Base-by-base conservation (phyloP, 2,113 vertebrate species). In the Clarias macrocephalus region DNA sequence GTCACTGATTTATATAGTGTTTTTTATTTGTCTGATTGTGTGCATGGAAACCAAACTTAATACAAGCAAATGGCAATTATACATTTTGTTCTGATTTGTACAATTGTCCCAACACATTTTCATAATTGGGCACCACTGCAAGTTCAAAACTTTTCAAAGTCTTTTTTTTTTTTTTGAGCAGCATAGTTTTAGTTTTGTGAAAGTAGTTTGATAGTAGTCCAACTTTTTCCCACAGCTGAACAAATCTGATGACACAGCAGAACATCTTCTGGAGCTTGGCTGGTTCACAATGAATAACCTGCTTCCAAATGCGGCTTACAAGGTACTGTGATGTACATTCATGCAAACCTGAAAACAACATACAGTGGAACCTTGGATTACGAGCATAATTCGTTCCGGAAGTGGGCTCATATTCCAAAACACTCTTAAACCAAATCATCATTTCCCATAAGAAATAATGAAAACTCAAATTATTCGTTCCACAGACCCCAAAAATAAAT, bases 211-310 rank as follows among this genome's bases (percentile, higher is more conserved):
- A 33, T 9, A 48, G 6, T 48, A 48, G 48, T 48, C 48, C 48
- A 48, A 48, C 48, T 75, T 92, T 33, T 91, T 66, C 84, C 86
- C 12, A 0, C 93, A 99, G 98, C 94, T 99, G 81, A 99, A 99
- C 93, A 99, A 99, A 87, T 99, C 98, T 33, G 98, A 99, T 28
- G 98, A 99, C 91, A 99, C 98, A 0, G 98, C 98, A 0, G 98
- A 99, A 91, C 98, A 99, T 93, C 96, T 99, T 83, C 90, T 99
- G 92, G 98, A 99, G 42, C 94, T 99, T 80, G 98, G 98, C 68
- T 99, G 98, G 97, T 99, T 99, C 90, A 99, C 96, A 2, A 99
- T 99, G 98, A 99, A 99, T 93, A 99, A 99, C 91, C 96, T 99
- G 66, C 95, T 99, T 66, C 98, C 98, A 86, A 99, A 99, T 0